phyloP scores from a whole-genome alignment of 1,140 invertebrate genomes.

The Temnothorax nylanderi region DNA sequence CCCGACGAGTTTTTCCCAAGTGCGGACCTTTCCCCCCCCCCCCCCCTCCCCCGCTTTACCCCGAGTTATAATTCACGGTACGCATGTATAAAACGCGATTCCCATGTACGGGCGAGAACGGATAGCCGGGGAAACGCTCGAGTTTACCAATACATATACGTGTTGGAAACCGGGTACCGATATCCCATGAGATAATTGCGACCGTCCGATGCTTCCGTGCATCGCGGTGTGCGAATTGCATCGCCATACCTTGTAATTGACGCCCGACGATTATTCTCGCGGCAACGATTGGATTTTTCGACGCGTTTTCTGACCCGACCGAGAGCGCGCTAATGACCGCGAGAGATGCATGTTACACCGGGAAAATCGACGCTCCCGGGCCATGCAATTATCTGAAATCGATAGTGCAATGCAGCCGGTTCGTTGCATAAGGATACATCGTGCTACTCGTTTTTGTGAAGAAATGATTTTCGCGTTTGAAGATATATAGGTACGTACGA shows the following conservation, averaged over 20 bases:
- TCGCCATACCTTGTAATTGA: constrained; percentile 28
- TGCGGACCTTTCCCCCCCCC: not conserved
- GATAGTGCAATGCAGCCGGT: not conserved
- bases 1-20: constrained; percentile 11
- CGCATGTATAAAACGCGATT: constrained; percentile 13
- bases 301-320: not conserved
- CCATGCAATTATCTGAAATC: constrained; percentile 32
- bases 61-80: not conserved
- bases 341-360: not conserved
- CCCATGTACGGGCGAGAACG: constrained; percentile 22
- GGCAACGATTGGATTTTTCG: constrained; percentile 31
- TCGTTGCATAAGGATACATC: not conserved
- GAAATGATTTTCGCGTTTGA: not conserved
- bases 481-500: not conserved
- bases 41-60: not conserved
- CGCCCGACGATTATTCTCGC: constrained; percentile 25
- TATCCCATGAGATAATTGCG: constrained; percentile 46
- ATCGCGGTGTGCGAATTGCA: constrained; percentile 26
- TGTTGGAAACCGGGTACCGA: constrained; percentile 3
- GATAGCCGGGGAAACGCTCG: constrained; percentile 14
- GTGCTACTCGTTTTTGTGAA: not conserved
- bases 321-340: constrained; percentile 4
- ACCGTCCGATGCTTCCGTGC: constrained; percentile 23
- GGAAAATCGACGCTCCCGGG: not conserved
- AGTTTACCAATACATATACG: constrained; percentile 12